Conservation (phyloP, 2,797 vertebrate species). For the Phyllotis vaccarum region DNA sequence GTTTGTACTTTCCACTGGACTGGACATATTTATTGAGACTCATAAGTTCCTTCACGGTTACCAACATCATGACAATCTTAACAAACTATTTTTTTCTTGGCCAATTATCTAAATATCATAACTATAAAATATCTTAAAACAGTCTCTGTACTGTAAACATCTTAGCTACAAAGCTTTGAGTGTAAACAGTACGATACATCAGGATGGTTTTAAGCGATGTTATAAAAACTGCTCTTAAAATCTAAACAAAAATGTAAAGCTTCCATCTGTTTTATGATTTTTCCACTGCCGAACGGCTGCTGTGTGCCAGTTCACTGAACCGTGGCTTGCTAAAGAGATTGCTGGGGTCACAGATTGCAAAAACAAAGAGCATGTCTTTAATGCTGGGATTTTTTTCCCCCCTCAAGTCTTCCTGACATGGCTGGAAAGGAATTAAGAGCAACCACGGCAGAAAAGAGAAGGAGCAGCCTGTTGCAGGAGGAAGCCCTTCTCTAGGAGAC, state of each 20-base stretch:
- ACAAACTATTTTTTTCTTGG: slow-evolving; percentile 91
- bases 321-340: slow-evolving; percentile 92
- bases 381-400: slow-evolving; percentile 84
- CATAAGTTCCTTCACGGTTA: slow-evolving; percentile 91
- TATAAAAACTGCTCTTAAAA: slow-evolving; percentile 93
- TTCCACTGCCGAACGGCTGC: slow-evolving; percentile 92
- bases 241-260: slow-evolving; percentile 92
- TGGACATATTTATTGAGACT: slow-evolving; percentile 93
- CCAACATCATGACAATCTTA: slow-evolving; percentile 91
- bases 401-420: slow-evolving; percentile 83
- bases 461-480: slow-evolving; percentile 73
- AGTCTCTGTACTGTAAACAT: slow-evolving; percentile 91
- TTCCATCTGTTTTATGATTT: slow-evolving; percentile 93
- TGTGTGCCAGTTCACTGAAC: slow-evolving; percentile 93
- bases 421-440: slow-evolving; percentile 80
- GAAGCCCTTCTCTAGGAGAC: slow-evolving; percentile 69
- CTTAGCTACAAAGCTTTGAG: slow-evolving; percentile 91
- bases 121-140: slow-evolving; percentile 93
- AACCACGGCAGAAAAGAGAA: slow-evolving; percentile 68
- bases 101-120: slow-evolving; percentile 94
- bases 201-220: slow-evolving; percentile 91
- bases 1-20: slow-evolving; percentile 92
- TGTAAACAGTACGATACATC: slow-evolving; percentile 92
- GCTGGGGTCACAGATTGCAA: slow-evolving; percentile 89
- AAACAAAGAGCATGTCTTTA: slow-evolving; percentile 88